Conservation (phyloP, 2,888 invertebrate species). For the Cheilosia variabilis region DNA sequence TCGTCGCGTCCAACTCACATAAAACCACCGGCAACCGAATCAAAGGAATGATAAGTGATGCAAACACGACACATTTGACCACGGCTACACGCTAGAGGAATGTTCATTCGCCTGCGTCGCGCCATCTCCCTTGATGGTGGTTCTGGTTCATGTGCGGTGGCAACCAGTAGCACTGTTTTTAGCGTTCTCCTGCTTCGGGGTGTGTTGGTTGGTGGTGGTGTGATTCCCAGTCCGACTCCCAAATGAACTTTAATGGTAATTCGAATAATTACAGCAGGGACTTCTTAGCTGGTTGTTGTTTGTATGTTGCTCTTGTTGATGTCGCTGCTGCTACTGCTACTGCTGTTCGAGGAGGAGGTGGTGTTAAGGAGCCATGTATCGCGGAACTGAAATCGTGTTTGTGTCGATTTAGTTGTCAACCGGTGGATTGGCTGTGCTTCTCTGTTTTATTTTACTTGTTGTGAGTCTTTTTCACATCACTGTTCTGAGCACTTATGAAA, state of each 20-base stretch:
- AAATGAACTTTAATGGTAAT: conserved; percentile 75
- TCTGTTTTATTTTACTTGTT: background rate
- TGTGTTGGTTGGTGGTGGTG: background rate
- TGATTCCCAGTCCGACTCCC: conserved; percentile 26
- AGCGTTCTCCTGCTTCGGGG: conserved; percentile 36
- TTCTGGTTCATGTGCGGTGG: conserved; percentile 37
- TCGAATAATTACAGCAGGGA: conserved; percentile 71
- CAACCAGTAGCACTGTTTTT: conserved; percentile 56
- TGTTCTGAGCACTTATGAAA: no score
- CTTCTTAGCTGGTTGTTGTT: conserved; percentile 48
- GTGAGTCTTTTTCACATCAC: background rate
- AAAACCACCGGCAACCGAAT: conserved; percentile 59
- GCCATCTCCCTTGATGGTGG: conserved; percentile 68
- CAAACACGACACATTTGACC: conserved; percentile 76
- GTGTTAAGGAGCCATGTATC: conserved; percentile 51
- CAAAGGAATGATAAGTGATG: conserved; percentile 76
- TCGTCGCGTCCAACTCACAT: background rate
- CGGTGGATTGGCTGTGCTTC: conserved; percentile 31
- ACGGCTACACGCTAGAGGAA: conserved; percentile 61
- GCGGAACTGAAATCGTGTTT: conserved; percentile 62
- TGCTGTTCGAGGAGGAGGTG: conserved; percentile 18
- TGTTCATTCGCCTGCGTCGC: conserved; percentile 74
- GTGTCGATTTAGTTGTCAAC: conserved; percentile 70
- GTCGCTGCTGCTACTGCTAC: no score
- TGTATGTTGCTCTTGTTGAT: conserved; percentile 36